Conservation (phyloP, 2,113 vertebrate species). For the Pluvialis apricaria region DNA sequence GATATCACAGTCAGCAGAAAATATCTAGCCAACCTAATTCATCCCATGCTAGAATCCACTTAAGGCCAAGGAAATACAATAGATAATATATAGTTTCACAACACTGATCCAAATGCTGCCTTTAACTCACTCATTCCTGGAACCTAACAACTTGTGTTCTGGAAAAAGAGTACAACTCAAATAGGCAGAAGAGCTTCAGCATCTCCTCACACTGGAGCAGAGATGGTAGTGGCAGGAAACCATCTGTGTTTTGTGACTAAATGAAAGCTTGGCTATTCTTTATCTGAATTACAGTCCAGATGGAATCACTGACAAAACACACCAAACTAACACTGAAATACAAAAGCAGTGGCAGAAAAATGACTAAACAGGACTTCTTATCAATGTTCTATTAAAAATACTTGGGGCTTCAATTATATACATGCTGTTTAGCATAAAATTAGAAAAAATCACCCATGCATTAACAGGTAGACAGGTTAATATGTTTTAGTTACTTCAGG, state of each 20-base stretch:
- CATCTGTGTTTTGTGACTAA: neutral
- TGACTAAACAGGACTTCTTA: neutral
- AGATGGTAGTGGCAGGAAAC: neutral
- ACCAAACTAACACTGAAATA: neutral
- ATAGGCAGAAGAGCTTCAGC: neutral
- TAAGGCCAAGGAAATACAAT: conserved; percentile 65
- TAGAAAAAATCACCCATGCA: neutral
- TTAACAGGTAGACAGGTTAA: neutral
- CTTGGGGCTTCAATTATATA: neutral
- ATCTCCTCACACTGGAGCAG: neutral
- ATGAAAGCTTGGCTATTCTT: neutral
- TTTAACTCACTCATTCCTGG: conserved; percentile 66
- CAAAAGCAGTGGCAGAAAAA: neutral
- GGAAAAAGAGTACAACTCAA: neutral
- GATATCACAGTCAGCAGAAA: conserved; percentile 75
- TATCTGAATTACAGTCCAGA: neutral
- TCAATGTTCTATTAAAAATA: neutral
- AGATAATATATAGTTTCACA: conserved; percentile 51
- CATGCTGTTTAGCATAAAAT: neutral
- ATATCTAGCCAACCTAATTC: conserved; percentile 60
- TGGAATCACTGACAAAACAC: neutral
- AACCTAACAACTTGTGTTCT: neutral
- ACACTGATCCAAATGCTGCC: conserved; percentile 18
- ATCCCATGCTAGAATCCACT: conserved; percentile 52
- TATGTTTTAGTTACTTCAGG: neutral